Evolutionary conservation across 1,140 invertebrate species (phyloP).

Genomic region (Plectrocnemia conspersa): DNA sequence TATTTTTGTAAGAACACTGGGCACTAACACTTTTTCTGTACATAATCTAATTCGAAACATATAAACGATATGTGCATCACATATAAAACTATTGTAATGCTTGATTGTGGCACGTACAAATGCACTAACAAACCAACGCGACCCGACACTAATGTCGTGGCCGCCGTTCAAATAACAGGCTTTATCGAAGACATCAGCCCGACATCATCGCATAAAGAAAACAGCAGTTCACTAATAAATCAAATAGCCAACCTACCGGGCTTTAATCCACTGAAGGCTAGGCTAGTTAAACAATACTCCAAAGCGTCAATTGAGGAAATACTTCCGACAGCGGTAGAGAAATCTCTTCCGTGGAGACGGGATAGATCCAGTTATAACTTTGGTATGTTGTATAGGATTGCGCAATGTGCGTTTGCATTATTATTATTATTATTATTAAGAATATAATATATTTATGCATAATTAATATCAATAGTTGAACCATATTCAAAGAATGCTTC

Average conservation of each 20-base stretch:
- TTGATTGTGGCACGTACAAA: slow-evolving; percentile 28
- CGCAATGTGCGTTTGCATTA: slow-evolving; percentile 21
- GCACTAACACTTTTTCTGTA: not conserved
- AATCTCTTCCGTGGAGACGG: slow-evolving; percentile 69
- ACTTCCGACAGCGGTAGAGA: slow-evolving; percentile 65
- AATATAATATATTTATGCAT: no score
- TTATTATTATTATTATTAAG: no score
- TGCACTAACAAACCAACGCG: slow-evolving; percentile 19
- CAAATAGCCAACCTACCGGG: slow-evolving; percentile 60
- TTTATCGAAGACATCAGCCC: slow-evolving; percentile 48
- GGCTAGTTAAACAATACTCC: slow-evolving; percentile 60
- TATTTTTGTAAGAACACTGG: no score
- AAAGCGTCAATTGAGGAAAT: slow-evolving; percentile 52
- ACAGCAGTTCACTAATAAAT: slow-evolving; percentile 61
- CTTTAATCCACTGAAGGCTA: slow-evolving; percentile 60
- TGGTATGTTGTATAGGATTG: slow-evolving; percentile 43
- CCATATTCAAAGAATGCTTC: no score
- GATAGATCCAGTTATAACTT: slow-evolving; percentile 59
- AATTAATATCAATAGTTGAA: no score
- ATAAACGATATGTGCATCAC: not conserved
- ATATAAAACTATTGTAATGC: slow-evolving; percentile 26
- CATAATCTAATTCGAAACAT: not conserved
- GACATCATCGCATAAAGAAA: slow-evolving; percentile 53
- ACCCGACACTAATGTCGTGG: slow-evolving; percentile 24
- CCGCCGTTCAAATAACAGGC: slow-evolving; percentile 27